phyloP scores from a whole-genome alignment of 2,888 invertebrate species.

The Morpho deidamia region DNA sequence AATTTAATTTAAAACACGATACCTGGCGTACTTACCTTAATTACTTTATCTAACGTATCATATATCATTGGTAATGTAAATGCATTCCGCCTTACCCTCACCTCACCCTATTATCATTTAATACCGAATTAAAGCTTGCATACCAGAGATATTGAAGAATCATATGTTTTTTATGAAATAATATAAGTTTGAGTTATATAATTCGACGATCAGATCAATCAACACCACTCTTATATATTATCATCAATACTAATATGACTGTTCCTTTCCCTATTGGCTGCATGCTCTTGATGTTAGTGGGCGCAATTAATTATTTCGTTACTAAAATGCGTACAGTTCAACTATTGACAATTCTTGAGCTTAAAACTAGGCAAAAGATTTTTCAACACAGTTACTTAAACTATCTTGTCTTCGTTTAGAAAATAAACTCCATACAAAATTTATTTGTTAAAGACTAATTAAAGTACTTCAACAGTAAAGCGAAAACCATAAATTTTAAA shows the following conservation, averaged over 20 bases:
- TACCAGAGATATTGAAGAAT: too few relatives aligned
- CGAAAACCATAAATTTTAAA: constrained; percentile 5
- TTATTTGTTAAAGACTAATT: background rate
- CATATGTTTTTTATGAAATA: too few relatives aligned
- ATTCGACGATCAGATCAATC: constrained; percentile 36
- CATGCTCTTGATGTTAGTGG: constrained; percentile 29
- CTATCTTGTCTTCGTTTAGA: too few relatives aligned
- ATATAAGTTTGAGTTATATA: too few relatives aligned
- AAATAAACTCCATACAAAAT: too few relatives aligned
- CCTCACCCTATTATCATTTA: too few relatives aligned
- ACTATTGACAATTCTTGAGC: too few relatives aligned
- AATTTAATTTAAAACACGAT: too few relatives aligned
- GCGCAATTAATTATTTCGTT: constrained; percentile 16
- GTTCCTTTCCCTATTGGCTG: constrained; percentile 45
- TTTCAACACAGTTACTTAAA: background rate
- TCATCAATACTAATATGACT: constrained; percentile 48
- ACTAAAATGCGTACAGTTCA: too few relatives aligned
- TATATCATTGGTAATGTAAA: background rate
- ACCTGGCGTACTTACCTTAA: too few relatives aligned
- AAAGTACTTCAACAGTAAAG: background rate
- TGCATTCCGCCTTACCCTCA: constrained; percentile 11
- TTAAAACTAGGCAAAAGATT: background rate
- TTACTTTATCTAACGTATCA: too few relatives aligned
- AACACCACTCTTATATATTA: constrained; percentile 45
- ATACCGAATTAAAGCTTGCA: too few relatives aligned